These are phyloP conservation scores for Corythornis cristatus DNA, from an alignment of 2,113 vertebrate species.

Conservation along the genomic window DNA sequence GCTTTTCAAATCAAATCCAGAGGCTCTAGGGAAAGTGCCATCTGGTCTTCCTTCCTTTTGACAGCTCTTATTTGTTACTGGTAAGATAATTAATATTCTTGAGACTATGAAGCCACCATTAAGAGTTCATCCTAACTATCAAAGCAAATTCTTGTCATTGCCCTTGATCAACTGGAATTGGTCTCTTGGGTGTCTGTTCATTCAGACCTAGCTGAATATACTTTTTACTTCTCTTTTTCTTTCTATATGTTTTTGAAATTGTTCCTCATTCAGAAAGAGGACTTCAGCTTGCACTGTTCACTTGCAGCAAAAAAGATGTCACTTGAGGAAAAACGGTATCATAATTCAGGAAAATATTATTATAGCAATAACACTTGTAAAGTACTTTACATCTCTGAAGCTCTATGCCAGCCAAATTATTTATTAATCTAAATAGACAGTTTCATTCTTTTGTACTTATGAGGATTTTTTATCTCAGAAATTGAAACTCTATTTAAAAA, in stretches of 20 bases:
- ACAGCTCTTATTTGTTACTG: constrained; percentile 14
- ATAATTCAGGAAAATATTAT: constrained; percentile 27
- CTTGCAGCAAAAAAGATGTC: not conserved
- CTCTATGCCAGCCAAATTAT: not conserved
- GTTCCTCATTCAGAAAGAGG: not conserved
- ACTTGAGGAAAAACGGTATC: not conserved
- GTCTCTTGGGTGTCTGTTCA: not conserved
- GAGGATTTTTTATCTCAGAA: constrained; percentile 7
- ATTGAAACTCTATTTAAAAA: not conserved
- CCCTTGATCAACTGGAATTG: constrained; percentile 2
- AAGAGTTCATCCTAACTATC: constrained; percentile 12
- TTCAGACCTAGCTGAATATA: not conserved
- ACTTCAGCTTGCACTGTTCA: not conserved
- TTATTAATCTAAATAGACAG: not conserved
- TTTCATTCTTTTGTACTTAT: not conserved
- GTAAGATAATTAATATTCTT: constrained; percentile 17
- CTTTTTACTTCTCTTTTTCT: not conserved
- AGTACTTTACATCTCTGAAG: not conserved
- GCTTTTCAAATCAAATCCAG: constrained; percentile 22
- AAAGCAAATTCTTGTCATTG: constrained; percentile 11
- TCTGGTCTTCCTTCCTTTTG: constrained; percentile 21
- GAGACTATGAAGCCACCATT: not conserved
- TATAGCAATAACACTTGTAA: not conserved
- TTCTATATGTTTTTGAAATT: not conserved
- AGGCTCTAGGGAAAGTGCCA: not conserved